These are phyloP conservation scores for Esox niger DNA, from an alignment of 2,113 vertebrate genomes.

Conservation along the genomic window DNA sequence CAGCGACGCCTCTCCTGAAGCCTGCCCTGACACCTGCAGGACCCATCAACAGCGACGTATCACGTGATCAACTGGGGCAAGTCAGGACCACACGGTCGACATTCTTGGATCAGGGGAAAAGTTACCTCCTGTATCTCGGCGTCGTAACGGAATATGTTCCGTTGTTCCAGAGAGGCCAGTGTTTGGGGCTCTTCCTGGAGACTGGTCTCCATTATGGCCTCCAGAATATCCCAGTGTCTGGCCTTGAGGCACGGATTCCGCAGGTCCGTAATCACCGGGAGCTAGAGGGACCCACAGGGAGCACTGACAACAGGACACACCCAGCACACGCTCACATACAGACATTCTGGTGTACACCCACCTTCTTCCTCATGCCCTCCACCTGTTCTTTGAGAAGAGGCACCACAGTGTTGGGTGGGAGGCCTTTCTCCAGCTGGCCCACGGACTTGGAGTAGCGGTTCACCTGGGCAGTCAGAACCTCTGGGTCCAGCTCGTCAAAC, in stretches of 20 bases:
- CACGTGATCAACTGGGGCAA: no score
- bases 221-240: constrained; percentile 75
- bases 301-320: not conserved
- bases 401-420: constrained; percentile 76
- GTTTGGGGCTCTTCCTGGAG: constrained; percentile 66
- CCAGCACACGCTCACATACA: not conserved
- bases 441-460: constrained; percentile 76
- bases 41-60: no score
- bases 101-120: no score
- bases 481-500: constrained; percentile 76
- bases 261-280: constrained; percentile 78
- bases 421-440: constrained; percentile 79
- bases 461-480: constrained; percentile 73
- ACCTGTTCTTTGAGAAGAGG: constrained; percentile 74
- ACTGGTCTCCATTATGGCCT: constrained; percentile 62
- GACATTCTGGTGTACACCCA: constrained; percentile 24
- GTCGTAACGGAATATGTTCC: constrained; percentile 70
- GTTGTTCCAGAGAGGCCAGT: constrained; percentile 66
- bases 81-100: no score
- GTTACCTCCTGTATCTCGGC: constrained; percentile 76
- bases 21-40: constrained; percentile 76
- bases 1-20: constrained; percentile 81
- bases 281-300: constrained; percentile 42
- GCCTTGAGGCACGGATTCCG: constrained; percentile 77
- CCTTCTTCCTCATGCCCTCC: constrained; percentile 79